Evolutionary conservation across 2,113 vertebrate genomes (phyloP), one percentile per base, ranked within the genome.

Genomic region (Epinephelus fuscoguttatus): DNA sequence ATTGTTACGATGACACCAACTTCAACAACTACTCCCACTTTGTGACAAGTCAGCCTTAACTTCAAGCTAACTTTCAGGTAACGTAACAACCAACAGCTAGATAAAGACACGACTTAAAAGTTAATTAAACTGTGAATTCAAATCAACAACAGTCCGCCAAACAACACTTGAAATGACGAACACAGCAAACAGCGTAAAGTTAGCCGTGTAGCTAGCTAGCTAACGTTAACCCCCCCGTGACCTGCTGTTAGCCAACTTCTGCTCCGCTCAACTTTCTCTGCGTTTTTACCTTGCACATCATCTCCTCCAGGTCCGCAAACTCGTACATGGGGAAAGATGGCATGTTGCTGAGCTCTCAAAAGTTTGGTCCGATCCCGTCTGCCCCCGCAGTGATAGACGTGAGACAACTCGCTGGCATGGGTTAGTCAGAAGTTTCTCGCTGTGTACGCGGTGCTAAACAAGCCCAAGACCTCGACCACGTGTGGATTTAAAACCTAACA

Each of bases 401-500:
- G 90, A 30, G 69, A 47, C 62, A 75, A 23, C 50, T n/a, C 49
- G 69, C 71, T 86, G 83, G 89, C 91, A 91, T 91, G 84, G 70
- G 88, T 78, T 64, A 73, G 2, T 60, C 78, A 66, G 88, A 92
- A 92, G 85, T 92, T 92, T 91, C 76, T 79, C 27, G 82, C 62
- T 70, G 75, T 56, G 84, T 56, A 12, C 27, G 81, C 42, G 60
- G 8, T 70, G 75, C 86, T 74, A 88, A 93, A 89, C 87, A 84
- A 92, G 86, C 82, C 45, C 47, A 57, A 73, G 63, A 79, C 23
- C 18, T 27, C 1, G 74, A 90, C 93, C 94, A 95, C 95, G 93
- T 95, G 95, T 89, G 92, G 89, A 83, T 95, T 95, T 96, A 95
- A 95, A 91, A 91, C 86, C 80, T 86, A 67, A 85, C 75, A 70